Conservation (phyloP, 2,888 invertebrate species). For the Limenitis camilla region DNA sequence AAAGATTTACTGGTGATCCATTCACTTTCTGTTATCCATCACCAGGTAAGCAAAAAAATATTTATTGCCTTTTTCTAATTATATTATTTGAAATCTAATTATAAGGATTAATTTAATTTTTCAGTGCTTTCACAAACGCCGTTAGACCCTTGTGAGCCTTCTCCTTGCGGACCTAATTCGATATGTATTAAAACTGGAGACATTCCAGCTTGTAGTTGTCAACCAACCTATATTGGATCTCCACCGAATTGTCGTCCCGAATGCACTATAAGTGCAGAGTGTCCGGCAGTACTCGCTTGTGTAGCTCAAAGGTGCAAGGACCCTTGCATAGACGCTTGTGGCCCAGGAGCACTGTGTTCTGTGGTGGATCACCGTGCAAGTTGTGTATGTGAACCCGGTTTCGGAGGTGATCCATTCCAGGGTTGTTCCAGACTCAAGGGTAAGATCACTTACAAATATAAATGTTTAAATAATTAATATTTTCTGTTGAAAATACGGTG, state of each 20-base stretch:
- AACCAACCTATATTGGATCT: conserved; percentile 76
- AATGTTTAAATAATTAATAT: too few species aligned
- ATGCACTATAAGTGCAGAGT: conserved; percentile 80
- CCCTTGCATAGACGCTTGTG: conserved; percentile 81
- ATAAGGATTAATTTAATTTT: conserved; percentile 3
- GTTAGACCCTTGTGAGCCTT: conserved; percentile 77
- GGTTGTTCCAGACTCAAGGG: conserved; percentile 64
- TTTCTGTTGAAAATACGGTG: too few species aligned
- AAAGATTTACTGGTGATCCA: conserved; percentile 81
- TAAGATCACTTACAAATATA: too few species aligned
- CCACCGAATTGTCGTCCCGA: conserved; percentile 81
- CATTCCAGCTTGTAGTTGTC: conserved; percentile 77
- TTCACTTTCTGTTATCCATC: conserved; percentile 77
- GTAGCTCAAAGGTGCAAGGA: conserved; percentile 77
- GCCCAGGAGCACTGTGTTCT: conserved; percentile 71
- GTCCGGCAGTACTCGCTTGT: conserved; percentile 78
- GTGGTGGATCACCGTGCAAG: conserved; percentile 79
- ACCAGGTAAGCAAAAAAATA: conserved; percentile 60
- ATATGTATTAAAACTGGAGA: conserved; percentile 77
- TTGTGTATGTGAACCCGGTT: conserved; percentile 76
- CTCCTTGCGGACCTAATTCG: conserved; percentile 80
- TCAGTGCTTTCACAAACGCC: conserved; percentile 39
- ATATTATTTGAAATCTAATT: not conserved
- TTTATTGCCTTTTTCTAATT: not conserved
- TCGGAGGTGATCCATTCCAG: conserved; percentile 78